Conservation (phyloP, 2,888 invertebrate species). For the Myopa tessellatipennis region DNA sequence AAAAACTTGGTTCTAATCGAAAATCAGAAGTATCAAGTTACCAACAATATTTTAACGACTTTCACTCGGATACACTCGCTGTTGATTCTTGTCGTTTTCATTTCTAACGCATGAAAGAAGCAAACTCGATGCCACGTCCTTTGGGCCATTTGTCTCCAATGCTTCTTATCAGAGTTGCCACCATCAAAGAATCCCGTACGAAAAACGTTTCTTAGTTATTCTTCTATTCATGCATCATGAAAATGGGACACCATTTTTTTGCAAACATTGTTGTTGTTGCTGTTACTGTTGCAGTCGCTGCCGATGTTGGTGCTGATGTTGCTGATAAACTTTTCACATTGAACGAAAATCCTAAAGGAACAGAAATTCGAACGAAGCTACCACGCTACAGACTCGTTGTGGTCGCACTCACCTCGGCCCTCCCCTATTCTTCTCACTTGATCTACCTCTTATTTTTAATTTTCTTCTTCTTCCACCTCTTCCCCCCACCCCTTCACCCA, state of each 20-base stretch:
- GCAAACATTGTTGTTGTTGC: background rate
- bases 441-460: background rate
- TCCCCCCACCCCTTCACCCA: background rate
- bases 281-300: background rate
- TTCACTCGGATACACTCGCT: too few species aligned
- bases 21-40: too few species aligned
- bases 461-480: background rate
- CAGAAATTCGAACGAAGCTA: background rate
- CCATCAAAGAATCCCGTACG: background rate
- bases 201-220: background rate
- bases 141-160: background rate
- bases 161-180: background rate
- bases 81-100: too few species aligned
- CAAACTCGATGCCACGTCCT: background rate
- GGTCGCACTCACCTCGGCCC: background rate
- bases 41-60: too few species aligned
- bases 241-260: background rate
- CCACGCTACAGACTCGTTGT: background rate
- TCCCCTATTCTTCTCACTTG: background rate
- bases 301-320: background rate
- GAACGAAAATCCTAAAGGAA: background rate
- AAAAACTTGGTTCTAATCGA: too few species aligned
- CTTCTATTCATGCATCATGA: background rate
- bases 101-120: too few species aligned
- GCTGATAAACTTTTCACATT: conserved; percentile 11